Evolutionary conservation across 2,113 vertebrate genomes (phyloP).

Genomic region (Nematolebias whitei): DNA sequence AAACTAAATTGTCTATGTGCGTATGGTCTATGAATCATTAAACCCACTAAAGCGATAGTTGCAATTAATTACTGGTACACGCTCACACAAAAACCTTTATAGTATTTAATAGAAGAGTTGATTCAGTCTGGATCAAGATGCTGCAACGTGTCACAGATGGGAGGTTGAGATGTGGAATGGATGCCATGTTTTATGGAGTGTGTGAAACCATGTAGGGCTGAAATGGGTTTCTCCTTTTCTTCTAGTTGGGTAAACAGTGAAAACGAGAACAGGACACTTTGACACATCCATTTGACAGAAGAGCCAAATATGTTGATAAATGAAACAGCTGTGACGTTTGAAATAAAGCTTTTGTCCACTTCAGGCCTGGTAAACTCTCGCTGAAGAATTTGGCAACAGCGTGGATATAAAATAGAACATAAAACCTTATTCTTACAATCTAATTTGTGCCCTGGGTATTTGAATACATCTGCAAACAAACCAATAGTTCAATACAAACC

Average conservation of each 20-base stretch:
- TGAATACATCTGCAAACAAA: too few relatives aligned
- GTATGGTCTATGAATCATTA: too few relatives aligned
- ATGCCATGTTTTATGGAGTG: neutral
- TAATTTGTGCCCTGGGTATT: too few relatives aligned
- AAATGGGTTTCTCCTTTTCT: conserved; percentile 16
- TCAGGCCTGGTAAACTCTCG: conserved; percentile 10
- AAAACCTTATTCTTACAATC: too few relatives aligned
- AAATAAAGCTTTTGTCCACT: conserved; percentile 12
- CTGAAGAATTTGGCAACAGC: neutral
- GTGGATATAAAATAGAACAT: too few relatives aligned
- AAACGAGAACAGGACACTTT: conserved; percentile 16
- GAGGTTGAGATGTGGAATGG: conserved; percentile 25
- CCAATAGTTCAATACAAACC: too few relatives aligned
- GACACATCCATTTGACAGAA: conserved; percentile 20
- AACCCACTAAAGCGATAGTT: too few relatives aligned
- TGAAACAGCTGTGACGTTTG: conserved; percentile 21
- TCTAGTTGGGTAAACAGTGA: conserved; percentile 25
- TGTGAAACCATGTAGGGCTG: conserved; percentile 4
- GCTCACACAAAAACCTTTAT: conserved; percentile 15
- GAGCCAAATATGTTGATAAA: conserved; percentile 33
- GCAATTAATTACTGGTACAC: too few relatives aligned
- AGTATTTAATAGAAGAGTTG: conserved; percentile 13
- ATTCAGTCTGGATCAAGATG: conserved; percentile 38
- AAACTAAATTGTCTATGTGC: too few relatives aligned
- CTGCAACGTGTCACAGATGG: conserved; percentile 33